phyloP scores from a whole-genome alignment of 1,140 invertebrate species.

The Drosophila azteca region DNA sequence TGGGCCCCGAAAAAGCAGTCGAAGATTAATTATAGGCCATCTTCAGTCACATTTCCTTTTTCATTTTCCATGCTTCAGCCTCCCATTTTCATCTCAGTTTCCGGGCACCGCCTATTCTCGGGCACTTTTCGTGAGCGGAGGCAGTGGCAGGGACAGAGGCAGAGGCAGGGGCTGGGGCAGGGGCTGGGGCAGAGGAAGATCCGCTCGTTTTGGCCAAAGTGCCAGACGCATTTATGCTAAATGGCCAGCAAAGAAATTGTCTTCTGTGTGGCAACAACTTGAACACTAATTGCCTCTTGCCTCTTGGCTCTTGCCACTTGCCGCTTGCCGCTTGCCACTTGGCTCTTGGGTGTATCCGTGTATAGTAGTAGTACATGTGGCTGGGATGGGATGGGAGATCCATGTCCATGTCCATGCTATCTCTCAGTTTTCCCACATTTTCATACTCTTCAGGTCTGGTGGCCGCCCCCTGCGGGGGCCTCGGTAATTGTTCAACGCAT shows the following conservation, averaged over 20 bases:
- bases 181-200: too few relatives aligned
- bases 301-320: slow-evolving; percentile 24
- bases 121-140: too few relatives aligned
- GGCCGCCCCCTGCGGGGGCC: neutral
- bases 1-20: slow-evolving; percentile 6
- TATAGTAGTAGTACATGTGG: neutral
- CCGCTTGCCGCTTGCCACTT: neutral
- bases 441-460: neutral
- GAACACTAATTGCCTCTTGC: slow-evolving; percentile 62
- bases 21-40: slow-evolving; percentile 53
- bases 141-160: neutral
- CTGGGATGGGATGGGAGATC: neutral
- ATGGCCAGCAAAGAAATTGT: slow-evolving; percentile 50
- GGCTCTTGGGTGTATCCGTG: neutral
- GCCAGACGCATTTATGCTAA: slow-evolving; percentile 65
- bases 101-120: neutral
- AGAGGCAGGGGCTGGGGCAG: too few relatives aligned
- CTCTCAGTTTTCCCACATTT: neutral
- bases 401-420: slow-evolving; percentile 1
- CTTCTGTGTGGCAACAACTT: slow-evolving; percentile 51
- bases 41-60: slow-evolving; percentile 28
- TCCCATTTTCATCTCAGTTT: neutral
- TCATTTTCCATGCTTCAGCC: slow-evolving; percentile 1
- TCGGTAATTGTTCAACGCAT: slow-evolving; percentile 48
- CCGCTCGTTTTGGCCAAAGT: slow-evolving; percentile 44